phyloP scores from a whole-genome alignment of 2,888 invertebrate genomes.

The Cynaeus angustus region DNA sequence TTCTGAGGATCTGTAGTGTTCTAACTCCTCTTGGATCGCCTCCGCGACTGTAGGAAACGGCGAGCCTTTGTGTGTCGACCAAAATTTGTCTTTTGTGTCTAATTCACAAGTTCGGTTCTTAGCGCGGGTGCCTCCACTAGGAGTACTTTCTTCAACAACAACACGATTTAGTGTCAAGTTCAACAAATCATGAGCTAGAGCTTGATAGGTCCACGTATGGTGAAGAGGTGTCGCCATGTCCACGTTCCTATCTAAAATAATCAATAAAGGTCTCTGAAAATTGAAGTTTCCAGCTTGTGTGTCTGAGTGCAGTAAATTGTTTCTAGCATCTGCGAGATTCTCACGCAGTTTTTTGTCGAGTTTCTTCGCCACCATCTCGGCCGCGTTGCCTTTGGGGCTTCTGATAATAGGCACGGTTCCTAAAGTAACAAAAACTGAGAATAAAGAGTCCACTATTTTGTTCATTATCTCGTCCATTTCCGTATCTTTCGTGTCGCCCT shows the following conservation, averaged over 20 bases:
- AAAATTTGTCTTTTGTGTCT: conserved; percentile 91
- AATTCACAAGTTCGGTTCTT: conserved; percentile 94
- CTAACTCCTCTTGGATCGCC: conserved; percentile 98
- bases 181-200: conserved; percentile 95
- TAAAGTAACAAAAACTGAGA: conserved; percentile 97
- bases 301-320: conserved; percentile 94
- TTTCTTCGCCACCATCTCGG: conserved; percentile 98
- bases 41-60: conserved; percentile 97
- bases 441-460: conserved; percentile 94
- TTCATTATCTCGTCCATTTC: conserved; percentile 97
- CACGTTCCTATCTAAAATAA: conserved; percentile 93
- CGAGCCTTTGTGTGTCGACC: conserved; percentile 95
- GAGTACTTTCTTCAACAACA: conserved; percentile 67
- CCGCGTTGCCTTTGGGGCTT: conserved; percentile 95
- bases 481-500: conserved; percentile 93
- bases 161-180: conserved; percentile 91
- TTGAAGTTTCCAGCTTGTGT: conserved; percentile 85
- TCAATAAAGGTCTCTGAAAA: conserved; percentile 94
- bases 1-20: conserved; percentile 92
- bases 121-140: conserved; percentile 74
- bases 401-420: conserved; percentile 93
- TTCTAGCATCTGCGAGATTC: conserved; percentile 96
- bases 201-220: conserved; percentile 99
- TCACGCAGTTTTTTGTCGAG: conserved; percentile 97
- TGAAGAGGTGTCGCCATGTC: conserved; percentile 98